Base-by-base conservation (phyloP, 2,113 vertebrate genomes). In the Phalacrocorax pelagicus region DNA sequence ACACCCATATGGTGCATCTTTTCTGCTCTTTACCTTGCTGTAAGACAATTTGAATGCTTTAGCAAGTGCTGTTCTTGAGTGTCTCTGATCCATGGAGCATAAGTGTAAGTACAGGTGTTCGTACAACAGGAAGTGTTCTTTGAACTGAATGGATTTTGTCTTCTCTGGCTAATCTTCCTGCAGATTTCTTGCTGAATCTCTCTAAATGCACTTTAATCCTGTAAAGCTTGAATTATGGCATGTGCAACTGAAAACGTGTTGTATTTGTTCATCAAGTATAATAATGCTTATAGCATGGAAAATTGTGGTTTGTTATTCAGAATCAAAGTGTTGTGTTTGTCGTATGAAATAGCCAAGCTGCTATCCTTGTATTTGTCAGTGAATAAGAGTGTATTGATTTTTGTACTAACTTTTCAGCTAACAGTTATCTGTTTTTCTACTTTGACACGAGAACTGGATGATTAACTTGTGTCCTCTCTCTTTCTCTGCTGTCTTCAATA, bases 401-500 rank as follows among this genome's bases (percentile, higher is more conserved):
- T 70, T 87, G 54, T 65, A 75, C 86, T 95, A 92, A 95, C 85
- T 91, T 96, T 91, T 54, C 82, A 95, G 93, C 84, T 97, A 88
- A 90, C 66, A 38, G 70, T 94, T 94, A 34, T 96, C 95, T 97
- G 90, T 97, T 80, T 96, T 92, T 96, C 88, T 79, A 94, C 92
- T 97, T 72, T 98, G 96, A 95, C 92, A 92, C 73, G 94, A 96
- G 97, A 96, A 94, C 89, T 23, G 24, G 94, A 92, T 97, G 98
- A 98, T 98, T 98, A 96, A 98, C 84, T 86, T 98, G 80, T 98
- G 90, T 94, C 97, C 93, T 96, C 86, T 97, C 83, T 93, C 90
- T 98, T 97, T 98, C 97, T 98, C 96, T 98, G 97, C 98, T 97
- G 98, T 99, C 98, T 98, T 98, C 98, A 98, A 98, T 99, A 99